Evolutionary conservation across 1,140 invertebrate species (phyloP).

Genomic region (Pogonognathellus flavescens): DNA sequence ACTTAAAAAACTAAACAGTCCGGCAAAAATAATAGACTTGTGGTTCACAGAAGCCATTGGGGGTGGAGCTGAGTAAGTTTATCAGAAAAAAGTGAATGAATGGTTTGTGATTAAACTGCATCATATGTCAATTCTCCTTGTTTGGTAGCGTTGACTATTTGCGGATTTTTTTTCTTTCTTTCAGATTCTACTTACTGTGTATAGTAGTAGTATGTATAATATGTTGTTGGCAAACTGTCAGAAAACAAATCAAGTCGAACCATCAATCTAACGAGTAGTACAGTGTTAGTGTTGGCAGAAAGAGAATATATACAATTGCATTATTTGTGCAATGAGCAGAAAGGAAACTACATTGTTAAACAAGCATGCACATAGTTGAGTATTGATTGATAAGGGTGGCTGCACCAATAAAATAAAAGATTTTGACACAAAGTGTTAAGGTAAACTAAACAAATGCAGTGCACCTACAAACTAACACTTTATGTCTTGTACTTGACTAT

Average conservation of each 20-base stretch:
- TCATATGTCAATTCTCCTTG: constrained; percentile 5
- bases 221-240: constrained; percentile 25
- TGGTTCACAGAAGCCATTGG: not conserved
- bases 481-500: constrained; percentile 20
- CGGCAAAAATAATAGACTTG: not conserved
- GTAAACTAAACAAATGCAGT: not conserved
- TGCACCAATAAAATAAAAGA: not conserved
- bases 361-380: no score
- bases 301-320: no score
- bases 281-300: no score
- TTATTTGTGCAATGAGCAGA: no score
- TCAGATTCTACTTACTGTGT: no score
- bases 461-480: not conserved
- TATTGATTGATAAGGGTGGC: constrained; percentile 22
- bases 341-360: no score
- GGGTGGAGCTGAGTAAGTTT: no score
- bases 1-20: not conserved
- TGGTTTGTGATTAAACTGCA: not conserved
- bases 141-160: not conserved
- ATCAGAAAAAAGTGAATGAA: no score
- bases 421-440: constrained; percentile 17
- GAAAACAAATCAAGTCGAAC: not conserved
- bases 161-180: not conserved
- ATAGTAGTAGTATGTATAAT: not conserved
- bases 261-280: no score